A percentile compares a stretch with the other conserved stretches of the same genome.
phyloP scores from a whole-genome alignment of 2,888 invertebrate species.

The Hyalella azteca region DNA sequence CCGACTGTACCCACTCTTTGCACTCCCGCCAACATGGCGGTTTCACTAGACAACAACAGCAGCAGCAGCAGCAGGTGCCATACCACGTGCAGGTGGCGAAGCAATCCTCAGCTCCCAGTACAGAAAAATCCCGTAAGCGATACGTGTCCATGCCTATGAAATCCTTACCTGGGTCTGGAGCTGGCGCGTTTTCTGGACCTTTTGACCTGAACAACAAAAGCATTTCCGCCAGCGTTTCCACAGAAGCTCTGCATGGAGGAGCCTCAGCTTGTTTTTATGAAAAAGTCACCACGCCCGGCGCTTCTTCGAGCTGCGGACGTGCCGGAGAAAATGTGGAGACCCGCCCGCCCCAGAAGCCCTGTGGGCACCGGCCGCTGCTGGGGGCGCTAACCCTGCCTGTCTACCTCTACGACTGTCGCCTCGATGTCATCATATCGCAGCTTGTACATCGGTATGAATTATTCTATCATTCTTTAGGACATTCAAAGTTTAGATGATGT shows the following conservation, averaged over 20 bases:
- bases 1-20: constrained; percentile 5
- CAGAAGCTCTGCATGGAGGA: constrained; percentile 46
- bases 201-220: constrained; percentile 1
- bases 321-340: neutral
- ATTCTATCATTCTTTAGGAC: no score
- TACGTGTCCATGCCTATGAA: constrained; percentile 57
- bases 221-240: constrained; percentile 45
- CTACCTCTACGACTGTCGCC: constrained; percentile 56
- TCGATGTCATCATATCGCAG: constrained; percentile 54
- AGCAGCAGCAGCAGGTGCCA: constrained; percentile 14
- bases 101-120: neutral
- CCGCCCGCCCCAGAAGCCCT: neutral
- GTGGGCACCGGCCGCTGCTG: constrained; percentile 45
- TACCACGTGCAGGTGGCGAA: constrained; percentile 22
- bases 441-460: constrained; percentile 48
- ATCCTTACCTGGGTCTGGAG: neutral
- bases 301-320: neutral
- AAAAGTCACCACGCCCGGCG: neutral
- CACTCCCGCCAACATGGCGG: neutral
- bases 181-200: neutral
- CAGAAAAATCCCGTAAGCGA: constrained; percentile 46
- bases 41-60: neutral
- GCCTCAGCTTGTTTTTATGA: constrained; percentile 41
- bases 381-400: constrained; percentile 55
- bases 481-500: no score